Evolutionary conservation across 2,888 invertebrate species (phyloP), one percentile per base, ranked within the genome.

Genomic region (Axea sp.): DNA sequence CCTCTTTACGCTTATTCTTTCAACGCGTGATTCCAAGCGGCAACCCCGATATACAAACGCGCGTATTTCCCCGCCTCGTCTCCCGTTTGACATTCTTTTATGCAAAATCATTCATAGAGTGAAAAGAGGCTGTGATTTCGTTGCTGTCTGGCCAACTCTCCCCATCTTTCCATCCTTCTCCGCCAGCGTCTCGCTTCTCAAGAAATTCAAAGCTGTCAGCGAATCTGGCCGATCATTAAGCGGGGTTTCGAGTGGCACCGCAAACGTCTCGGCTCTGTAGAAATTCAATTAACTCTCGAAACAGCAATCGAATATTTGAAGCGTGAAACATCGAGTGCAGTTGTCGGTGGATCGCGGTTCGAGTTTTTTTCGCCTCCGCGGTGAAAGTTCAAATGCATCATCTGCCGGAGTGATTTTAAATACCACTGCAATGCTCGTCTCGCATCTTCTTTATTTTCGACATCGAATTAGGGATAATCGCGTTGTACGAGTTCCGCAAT

Each of bases 251-350:
- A 64, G 74, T 69, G 60, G 57, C 59, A 69, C 41, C 39, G 62
- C 64, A 45, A 64, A 68, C 67, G 39, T 67, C 67, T 45, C 62
- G 30, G 47, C 49, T 55, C 43, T 17, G 59, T 41, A 22, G 74
- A 74, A 73, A 69, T 69, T 74, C 74, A 74, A 74, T 74, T 74
- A 74, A 74, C 74, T 39, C 69, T 64, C 68, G 64, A 68, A 69
- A 65, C 74, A 51, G 74, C 74, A 51, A 68, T 62, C 47, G 69
- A 74, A 74, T 65, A 74, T 65, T 59, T 30, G 74, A 69, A 47
- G 74, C 74, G 69, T 69, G 74, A 68, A 64, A 74, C 64, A 65
- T 74, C 65, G 65, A 74, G 74, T 69, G 62, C 55, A 43, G 65
- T 55, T 51, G 39, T 35, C 33, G 53, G 26, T 11, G 55, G 39